phyloP scores from a whole-genome alignment of 37 sponge, comb jelly and placozoan species.

The Ephydatia muelleri region DNA sequence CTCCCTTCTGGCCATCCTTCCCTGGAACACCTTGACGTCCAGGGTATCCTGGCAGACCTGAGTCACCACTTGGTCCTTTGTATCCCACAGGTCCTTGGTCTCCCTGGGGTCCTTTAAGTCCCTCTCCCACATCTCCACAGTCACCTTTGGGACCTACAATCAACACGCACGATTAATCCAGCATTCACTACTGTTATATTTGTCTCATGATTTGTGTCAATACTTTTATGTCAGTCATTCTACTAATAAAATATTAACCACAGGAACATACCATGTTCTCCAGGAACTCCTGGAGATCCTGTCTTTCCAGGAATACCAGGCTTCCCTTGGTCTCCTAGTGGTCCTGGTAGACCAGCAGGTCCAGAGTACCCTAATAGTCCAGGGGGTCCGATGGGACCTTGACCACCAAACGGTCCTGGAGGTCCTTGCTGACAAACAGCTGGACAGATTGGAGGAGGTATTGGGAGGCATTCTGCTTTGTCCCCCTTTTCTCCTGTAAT shows the following conservation, averaged over 20 bases:
- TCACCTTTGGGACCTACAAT: neutral
- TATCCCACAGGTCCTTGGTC: constrained; percentile 40
- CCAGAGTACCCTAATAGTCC: neutral
- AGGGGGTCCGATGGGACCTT: constrained; percentile 29
- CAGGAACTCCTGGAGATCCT: constrained; percentile 36
- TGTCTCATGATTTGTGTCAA: too few species aligned
- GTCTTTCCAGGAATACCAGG: neutral
- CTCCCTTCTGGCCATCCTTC: too few species aligned
- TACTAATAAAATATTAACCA: too few species aligned
- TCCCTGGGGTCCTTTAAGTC: constrained; percentile 55
- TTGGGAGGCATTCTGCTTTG: constrained; percentile 20
- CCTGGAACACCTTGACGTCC: constrained; percentile 30
- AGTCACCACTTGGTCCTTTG: constrained; percentile 15
- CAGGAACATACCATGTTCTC: neutral
- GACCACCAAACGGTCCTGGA: constrained; percentile 59
- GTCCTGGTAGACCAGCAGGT: constrained; percentile 26
- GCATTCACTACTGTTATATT: too few species aligned
- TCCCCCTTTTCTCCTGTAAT: constrained; percentile 29
- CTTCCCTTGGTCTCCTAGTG: constrained; percentile 38
- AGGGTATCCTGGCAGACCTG: constrained; percentile 41
- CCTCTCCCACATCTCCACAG: constrained; percentile 49
- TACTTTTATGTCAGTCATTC: too few species aligned
- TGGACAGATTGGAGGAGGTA: constrained; percentile 17
- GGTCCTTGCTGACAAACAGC: constrained; percentile 42
- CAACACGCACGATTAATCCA: neutral